These are phyloP conservation scores for Anser cygnoides DNA, from an alignment of 2,113 vertebrate species.

Conservation along the genomic window DNA sequence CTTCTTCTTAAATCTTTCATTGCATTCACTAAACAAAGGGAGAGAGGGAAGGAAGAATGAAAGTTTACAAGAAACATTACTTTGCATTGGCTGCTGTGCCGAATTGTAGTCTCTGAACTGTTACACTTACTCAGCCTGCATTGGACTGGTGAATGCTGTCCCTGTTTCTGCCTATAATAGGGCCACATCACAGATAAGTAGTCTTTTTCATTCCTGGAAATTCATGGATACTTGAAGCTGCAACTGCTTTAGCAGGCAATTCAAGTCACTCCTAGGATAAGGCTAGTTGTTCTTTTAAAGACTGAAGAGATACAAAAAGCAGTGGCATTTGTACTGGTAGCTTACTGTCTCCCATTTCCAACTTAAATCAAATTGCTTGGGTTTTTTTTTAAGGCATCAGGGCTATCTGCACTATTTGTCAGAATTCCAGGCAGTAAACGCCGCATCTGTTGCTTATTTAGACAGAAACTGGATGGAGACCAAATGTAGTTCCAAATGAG, in stretches of 20 bases:
- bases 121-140: neutral
- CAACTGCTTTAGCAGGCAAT: neutral
- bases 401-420: neutral
- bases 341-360: neutral
- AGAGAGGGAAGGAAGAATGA: neutral
- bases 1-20: conserved; percentile 2
- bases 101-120: neutral
- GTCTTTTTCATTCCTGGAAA: neutral
- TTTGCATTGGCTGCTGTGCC: neutral
- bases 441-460: neutral
- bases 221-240: neutral
- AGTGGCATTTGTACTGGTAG: neutral
- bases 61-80: neutral
- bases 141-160: neutral
- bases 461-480: neutral
- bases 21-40: neutral
- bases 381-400: neutral
- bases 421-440: neutral
- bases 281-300: neutral
- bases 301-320: neutral
- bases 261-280: neutral
- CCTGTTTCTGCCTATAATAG: neutral
- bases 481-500: neutral
- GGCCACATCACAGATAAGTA: neutral
- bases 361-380: neutral